Evolutionary conservation across 2,113 vertebrate species (phyloP).

Genomic region (Microtus ochrogaster): DNA sequence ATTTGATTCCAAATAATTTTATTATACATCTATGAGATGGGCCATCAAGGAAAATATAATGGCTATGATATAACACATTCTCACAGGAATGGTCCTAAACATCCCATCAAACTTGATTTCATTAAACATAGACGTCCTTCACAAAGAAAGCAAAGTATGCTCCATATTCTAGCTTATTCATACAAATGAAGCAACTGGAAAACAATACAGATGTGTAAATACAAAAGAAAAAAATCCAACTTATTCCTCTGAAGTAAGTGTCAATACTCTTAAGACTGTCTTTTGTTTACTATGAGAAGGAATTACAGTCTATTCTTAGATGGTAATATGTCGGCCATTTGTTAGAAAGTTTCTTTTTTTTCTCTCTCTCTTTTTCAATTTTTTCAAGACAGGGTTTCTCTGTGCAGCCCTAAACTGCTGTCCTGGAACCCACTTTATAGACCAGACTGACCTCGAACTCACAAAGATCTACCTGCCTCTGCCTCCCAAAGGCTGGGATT

Average conservation of each 20-base stretch:
- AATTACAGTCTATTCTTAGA: background rate
- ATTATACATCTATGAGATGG: background rate
- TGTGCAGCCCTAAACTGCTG: too few species aligned
- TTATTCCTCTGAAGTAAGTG: conserved; percentile 16
- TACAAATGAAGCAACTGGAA: conserved; percentile 26
- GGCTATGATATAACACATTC: background rate
- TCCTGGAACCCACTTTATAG: too few species aligned
- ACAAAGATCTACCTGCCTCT: too few species aligned
- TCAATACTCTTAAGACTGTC: background rate
- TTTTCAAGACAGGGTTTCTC: too few species aligned
- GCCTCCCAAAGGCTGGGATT: too few species aligned
- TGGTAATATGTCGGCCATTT: background rate
- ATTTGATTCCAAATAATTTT: conserved; percentile 45
- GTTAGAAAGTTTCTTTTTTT: background rate
- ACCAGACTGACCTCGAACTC: too few species aligned
- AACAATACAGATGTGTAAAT: conserved; percentile 5
- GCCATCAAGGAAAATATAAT: background rate
- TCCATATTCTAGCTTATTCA: conserved; percentile 23
- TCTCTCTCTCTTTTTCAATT: too few species aligned
- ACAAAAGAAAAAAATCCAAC: conserved; percentile 39
- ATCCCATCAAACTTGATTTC: background rate
- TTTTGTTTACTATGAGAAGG: background rate
- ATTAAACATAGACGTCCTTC: conserved; percentile 24
- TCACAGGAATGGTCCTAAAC: conserved; percentile 10
- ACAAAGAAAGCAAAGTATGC: background rate